Percentiles rank a stretch among this genome's conserved stretches.
Evolutionary conservation across 2,888 invertebrate species (phyloP).

Genomic region (Lagria hirta): DNA sequence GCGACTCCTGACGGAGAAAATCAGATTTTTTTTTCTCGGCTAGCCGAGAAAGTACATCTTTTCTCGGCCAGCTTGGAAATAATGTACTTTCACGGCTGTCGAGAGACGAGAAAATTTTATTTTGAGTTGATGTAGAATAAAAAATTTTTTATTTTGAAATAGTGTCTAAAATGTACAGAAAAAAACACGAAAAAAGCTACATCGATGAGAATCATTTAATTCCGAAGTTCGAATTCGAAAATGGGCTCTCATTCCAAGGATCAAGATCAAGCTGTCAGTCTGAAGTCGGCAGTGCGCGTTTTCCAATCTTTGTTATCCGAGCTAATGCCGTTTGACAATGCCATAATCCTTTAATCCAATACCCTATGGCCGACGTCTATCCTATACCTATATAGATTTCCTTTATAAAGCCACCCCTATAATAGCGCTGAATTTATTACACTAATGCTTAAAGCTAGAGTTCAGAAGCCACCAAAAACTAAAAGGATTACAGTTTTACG

Average conservation of each 20-base stretch:
- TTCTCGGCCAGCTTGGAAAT: no score
- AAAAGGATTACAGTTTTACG: slow-evolving; percentile 22
- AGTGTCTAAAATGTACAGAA: no score
- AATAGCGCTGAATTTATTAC: slow-evolving; percentile 27
- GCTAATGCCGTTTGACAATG: slow-evolving; percentile 46
- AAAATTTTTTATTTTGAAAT: no score
- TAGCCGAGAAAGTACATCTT: no score
- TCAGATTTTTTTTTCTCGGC: no score
- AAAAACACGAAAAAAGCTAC: no score
- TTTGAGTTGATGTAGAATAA: no score
- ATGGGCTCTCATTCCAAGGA: slow-evolving; percentile 21
- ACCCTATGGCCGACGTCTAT: slow-evolving; percentile 38
- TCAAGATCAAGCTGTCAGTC: slow-evolving; percentile 30
- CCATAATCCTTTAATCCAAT: slow-evolving; percentile 45
- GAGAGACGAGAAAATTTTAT: no score
- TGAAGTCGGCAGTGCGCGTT: slow-evolving; percentile 21
- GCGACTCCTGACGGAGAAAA: no score
- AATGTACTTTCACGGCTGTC: no score
- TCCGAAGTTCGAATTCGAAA: no score
- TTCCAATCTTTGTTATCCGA: slow-evolving; percentile 45
- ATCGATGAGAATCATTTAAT: no score
- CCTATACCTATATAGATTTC: slow-evolving; percentile 35
- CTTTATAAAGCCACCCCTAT: slow-evolving; percentile 30
- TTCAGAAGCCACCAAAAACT: slow-evolving; percentile 22
- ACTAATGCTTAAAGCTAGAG: slow-evolving; percentile 16